Base-by-base conservation (phyloP, 2,888 invertebrate species). In the Pristionchus entomophagus region DNA sequence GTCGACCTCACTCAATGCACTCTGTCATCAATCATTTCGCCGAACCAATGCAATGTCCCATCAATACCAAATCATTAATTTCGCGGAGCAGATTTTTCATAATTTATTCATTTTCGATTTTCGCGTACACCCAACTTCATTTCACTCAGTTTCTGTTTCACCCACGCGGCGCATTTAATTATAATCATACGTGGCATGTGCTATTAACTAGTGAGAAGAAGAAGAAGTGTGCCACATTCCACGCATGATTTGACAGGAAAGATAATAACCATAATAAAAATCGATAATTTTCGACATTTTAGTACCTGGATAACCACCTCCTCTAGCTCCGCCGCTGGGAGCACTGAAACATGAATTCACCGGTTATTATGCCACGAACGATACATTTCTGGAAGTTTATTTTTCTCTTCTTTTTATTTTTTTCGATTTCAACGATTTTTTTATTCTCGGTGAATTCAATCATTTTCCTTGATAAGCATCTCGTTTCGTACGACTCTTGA, bases 321-420 rank as follows among this genome's bases (percentile, higher is more conserved):
- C 82, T 49, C 56, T 51, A 49, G 83, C 49, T 49, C 83, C 83
- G 38, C 73, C 77, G 41, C 73, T 26, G 19, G 85, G 85, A 56
- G 62, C 85, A 77, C 85, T 85, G 85, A 85, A 85, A 85, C 38
- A 73, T 85, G 84, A 84, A 84, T 84, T 84, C 84, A 84, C 84
- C 84, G 84, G 69, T 84, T 65, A 84, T 49, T 65, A 80, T 80
- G 73, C 41, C 41, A 73, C 38, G 38, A 73, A n/a, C 32, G 51
- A 80, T 82, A 56, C 82, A 38, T 38, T 82, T 82, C 53, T 80
- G n/a, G 35, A 38, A 45, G 29, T 59, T 41, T 22, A 51, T 82
- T 45, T 12, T 59, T 82, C 38, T 82, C 45, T 41, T 82, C 45
- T 14, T 82, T 56, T 59, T 82, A 56, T 19, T 59, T 41, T n/a